Base-by-base conservation (phyloP, 2,888 invertebrate species). In the Pollenia amentaria region DNA sequence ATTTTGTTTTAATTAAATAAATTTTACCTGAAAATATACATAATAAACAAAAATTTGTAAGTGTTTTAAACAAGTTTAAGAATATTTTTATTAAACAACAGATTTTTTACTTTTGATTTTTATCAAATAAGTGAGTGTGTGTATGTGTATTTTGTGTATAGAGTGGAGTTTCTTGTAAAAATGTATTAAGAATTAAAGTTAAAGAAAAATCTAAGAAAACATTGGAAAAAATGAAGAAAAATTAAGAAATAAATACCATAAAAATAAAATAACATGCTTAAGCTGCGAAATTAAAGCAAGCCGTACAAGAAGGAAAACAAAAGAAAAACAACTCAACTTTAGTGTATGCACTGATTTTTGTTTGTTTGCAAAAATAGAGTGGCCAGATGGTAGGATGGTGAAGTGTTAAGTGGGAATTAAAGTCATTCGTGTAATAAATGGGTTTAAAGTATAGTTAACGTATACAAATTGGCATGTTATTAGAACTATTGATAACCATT, bases 271-370 rank as follows among this genome's bases (percentile, higher is more conserved):
- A 72, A 80, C 78, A 79, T 84, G 87, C 75, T 87, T 85, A 82
- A 78, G 83, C 84, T 81, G 85, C 85, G 84, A 87, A 79, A 87
- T 85, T 70, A 78, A 87, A 78, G 60, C 69, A 70, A 62, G 18
- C 67, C 57, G 40, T 57, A 60, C 57, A 75, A 60, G 67, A 53
- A 60, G 18, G 48, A 73, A 64, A 70, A 79, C 44, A 78, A 62
- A 72, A 29, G 29, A 29, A 29, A 85, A 76, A 67, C 44, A 84
- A n/a, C 55, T 51, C 21, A 14, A 70, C 44, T 44, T 1, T 21
- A 60, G 2, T 29, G 29, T 44, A 40, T 51, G 51, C 29, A 75
- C 42, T 44, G 67, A 82, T 69, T 75, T 29, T 29, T 29, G 29
- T 29, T 60, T 38, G 16, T 65, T 72, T 29, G 29, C 0, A n/a